phyloP scores from a whole-genome alignment of 2,113 vertebrate species.

The Plotosus lineatus region DNA sequence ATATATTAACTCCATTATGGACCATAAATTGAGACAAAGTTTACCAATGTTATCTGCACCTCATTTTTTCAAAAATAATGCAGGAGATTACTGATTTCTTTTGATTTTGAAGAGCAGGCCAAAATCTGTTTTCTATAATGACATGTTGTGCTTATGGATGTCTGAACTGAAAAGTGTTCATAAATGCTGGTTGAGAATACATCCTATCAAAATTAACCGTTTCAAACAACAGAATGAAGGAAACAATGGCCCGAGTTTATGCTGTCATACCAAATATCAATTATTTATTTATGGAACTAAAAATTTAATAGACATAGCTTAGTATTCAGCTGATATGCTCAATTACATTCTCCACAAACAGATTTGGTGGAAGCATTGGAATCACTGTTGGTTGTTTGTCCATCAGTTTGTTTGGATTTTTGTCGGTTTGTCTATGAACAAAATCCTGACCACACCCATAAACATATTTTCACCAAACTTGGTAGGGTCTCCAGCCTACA shows the following conservation, averaged over 20 bases:
- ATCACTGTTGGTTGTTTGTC: no score
- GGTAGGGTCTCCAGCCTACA: no score
- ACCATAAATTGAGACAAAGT: background rate
- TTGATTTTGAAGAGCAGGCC: background rate
- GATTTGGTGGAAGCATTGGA: no score
- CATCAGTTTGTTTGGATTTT: no score
- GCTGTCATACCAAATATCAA: background rate
- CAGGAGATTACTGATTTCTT: background rate
- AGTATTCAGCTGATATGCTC: background rate
- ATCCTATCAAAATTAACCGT: background rate
- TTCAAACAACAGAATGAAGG: background rate
- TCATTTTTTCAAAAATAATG: background rate
- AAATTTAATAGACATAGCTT: background rate
- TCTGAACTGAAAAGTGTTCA: background rate
- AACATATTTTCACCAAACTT: no score
- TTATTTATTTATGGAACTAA: background rate
- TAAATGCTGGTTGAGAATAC: background rate
- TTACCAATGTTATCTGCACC: background rate
- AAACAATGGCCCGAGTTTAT: background rate
- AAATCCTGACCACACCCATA: no score
- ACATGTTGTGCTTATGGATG: background rate
- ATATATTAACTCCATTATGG: background rate
- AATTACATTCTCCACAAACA: no score
- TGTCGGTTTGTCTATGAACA: no score
- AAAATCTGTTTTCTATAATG: background rate